Evolutionary conservation across 2,888 invertebrate species (phyloP).

Genomic region (Achlya flavicornis): DNA sequence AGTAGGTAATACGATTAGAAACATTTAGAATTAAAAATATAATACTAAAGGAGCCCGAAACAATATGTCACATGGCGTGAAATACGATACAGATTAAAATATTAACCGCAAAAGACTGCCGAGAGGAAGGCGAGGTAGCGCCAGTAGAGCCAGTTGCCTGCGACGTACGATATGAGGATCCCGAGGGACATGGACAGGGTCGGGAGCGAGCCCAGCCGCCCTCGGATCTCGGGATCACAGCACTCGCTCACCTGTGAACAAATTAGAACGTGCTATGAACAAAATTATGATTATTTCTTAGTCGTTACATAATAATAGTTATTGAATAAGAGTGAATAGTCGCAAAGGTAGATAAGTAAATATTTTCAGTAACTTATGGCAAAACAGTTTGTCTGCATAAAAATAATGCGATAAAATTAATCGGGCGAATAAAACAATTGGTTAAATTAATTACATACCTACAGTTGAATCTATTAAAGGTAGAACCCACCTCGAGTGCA

Average conservation of each 20-base stretch:
- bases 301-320: too few relatives aligned
- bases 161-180: conserved; percentile 83
- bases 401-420: too few relatives aligned
- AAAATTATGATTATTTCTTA: neutral
- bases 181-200: conserved; percentile 87
- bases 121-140: conserved; percentile 82
- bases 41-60: neutral
- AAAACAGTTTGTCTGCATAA: too few relatives aligned
- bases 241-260: conserved; percentile 84
- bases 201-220: conserved; percentile 85
- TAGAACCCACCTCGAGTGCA: conserved; percentile 64
- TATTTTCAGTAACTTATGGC: too few relatives aligned
- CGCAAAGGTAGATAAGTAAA: too few relatives aligned
- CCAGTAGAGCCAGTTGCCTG: conserved; percentile 85
- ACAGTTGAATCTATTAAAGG: neutral
- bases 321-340: too few relatives aligned
- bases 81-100: conserved; percentile 12
- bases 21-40: neutral
- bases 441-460: neutral
- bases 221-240: conserved; percentile 85
- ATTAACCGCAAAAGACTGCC: conserved; percentile 72
- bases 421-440: too few relatives aligned
- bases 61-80: neutral
- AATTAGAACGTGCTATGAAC: neutral
- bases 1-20: conserved; percentile 6